Evolutionary conservation across 53 echinoderm and acorn worm species (phyloP).

Genomic region (Zoroaster sp.): DNA sequence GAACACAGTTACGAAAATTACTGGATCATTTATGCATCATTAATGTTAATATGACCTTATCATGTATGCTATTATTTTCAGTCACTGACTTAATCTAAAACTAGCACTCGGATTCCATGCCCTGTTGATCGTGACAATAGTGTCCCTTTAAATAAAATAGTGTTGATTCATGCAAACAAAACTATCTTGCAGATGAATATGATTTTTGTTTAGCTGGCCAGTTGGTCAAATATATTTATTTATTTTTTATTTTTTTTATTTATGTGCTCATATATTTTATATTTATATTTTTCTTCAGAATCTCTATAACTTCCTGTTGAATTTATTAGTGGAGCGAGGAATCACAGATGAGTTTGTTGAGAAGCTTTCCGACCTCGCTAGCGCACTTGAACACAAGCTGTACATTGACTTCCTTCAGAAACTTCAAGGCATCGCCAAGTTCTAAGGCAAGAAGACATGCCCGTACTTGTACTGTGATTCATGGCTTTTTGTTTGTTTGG

Average conservation of each 20-base stretch:
- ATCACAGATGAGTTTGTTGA: slow-evolving; percentile 77
- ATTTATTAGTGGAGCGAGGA: slow-evolving; percentile 79
- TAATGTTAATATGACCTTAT: too few species aligned
- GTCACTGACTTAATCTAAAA: too few species aligned
- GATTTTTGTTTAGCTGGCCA: neutral
- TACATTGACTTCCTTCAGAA: slow-evolving; percentile 83
- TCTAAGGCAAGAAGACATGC: slow-evolving; percentile 43
- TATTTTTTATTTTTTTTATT: neutral
- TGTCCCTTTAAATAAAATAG: too few species aligned
- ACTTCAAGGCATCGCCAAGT: slow-evolving; percentile 59
- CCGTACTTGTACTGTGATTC: neutral
- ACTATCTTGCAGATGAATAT: too few species aligned
- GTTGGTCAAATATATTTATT: neutral
- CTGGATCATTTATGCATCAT: too few species aligned
- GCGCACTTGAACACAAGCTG: slow-evolving; percentile 77
- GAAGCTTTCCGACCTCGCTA: slow-evolving; percentile 84
- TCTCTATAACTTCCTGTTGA: slow-evolving; percentile 83
- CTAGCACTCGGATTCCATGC: too few species aligned
- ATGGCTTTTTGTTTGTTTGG: neutral
- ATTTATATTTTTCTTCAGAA: slow-evolving; percentile 48
- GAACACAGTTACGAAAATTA: too few species aligned
- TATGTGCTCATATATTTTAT: too few species aligned
- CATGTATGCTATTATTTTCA: too few species aligned
- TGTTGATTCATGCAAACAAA: too few species aligned
- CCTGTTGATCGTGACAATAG: too few species aligned